These are phyloP conservation scores for Myripristis murdjan DNA, from an alignment of 2,797 vertebrate genomes.

Conservation along the genomic window DNA sequence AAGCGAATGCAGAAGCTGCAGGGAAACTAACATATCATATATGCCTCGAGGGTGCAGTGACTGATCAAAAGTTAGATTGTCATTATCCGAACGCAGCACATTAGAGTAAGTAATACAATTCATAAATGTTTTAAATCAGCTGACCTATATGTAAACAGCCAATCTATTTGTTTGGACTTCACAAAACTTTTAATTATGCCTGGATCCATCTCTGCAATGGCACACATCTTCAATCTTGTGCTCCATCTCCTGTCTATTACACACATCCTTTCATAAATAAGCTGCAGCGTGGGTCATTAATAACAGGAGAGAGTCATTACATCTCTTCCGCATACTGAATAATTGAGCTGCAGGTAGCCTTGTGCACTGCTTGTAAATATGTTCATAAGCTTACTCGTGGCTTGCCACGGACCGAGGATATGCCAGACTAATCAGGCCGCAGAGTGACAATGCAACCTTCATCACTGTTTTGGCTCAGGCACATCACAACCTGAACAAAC, in stretches of 20 bases:
- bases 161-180: slow-evolving; percentile 66
- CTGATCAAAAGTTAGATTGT: slow-evolving; percentile 30
- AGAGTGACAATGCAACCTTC: slow-evolving; percentile 25
- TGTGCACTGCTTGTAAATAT: slow-evolving; percentile 72
- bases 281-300: slow-evolving; percentile 79
- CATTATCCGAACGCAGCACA: neutral
- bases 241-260: slow-evolving; percentile 70
- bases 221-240: slow-evolving; percentile 58
- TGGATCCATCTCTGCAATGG: slow-evolving; percentile 50
- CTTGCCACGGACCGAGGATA: slow-evolving; percentile 23
- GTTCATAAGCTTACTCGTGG: slow-evolving; percentile 47
- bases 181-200: slow-evolving; percentile 71
- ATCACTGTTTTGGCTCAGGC: neutral
- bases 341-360: slow-evolving; percentile 76
- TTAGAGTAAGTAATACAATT: slow-evolving; percentile 12
- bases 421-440: slow-evolving; percentile 37
- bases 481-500: slow-evolving; percentile 54
- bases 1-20: slow-evolving; percentile 3
- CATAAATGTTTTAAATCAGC: slow-evolving; percentile 50
- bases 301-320: slow-evolving; percentile 81
- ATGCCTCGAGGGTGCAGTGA: neutral
- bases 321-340: slow-evolving; percentile 75
- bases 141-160: slow-evolving; percentile 32
- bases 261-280: slow-evolving; percentile 78
- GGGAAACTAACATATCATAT: slow-evolving; percentile 17